Conservation (phyloP, 2,797 vertebrate species). For the Typhlichthys eigenmanni region DNA sequence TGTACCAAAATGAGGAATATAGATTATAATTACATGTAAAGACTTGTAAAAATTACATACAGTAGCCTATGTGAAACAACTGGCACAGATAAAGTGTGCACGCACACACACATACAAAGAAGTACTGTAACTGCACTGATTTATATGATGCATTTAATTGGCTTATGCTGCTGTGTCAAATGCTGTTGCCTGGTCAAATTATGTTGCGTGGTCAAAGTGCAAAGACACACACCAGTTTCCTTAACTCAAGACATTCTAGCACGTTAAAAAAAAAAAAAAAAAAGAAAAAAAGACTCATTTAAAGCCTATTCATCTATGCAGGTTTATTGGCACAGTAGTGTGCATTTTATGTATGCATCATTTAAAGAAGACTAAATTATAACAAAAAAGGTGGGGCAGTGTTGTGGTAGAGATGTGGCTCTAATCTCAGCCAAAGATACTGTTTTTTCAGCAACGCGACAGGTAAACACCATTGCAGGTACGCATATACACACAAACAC, state of each 20-base stretch:
- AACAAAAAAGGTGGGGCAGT: neutral
- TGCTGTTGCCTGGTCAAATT: conserved; percentile 9
- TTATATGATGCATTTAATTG: conserved; percentile 18
- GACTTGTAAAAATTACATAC: neutral
- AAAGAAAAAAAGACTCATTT: neutral
- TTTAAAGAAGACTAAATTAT: neutral
- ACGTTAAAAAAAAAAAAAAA: neutral
- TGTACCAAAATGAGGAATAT: neutral
- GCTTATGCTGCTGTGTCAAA: conserved; percentile 31
- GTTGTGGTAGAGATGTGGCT: neutral
- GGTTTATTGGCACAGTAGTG: neutral
- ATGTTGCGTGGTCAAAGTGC: neutral
- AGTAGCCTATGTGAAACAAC: neutral
- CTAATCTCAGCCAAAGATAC: neutral
- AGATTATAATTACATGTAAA: neutral
- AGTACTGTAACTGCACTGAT: neutral
- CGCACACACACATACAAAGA: conserved; percentile 4
- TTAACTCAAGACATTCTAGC: neutral
- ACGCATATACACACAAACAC: conserved; percentile 14
- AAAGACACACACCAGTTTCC: conserved; percentile 1
- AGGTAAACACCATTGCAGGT: neutral
- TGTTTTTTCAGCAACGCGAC: neutral
- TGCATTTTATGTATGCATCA: neutral
- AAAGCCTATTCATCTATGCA: neutral
- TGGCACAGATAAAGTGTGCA: neutral